Percentiles rank a stretch among this genome's conserved stretches.
Conservation (phyloP, 2,888 invertebrate species). For the Teinopalpus imperialis region DNA sequence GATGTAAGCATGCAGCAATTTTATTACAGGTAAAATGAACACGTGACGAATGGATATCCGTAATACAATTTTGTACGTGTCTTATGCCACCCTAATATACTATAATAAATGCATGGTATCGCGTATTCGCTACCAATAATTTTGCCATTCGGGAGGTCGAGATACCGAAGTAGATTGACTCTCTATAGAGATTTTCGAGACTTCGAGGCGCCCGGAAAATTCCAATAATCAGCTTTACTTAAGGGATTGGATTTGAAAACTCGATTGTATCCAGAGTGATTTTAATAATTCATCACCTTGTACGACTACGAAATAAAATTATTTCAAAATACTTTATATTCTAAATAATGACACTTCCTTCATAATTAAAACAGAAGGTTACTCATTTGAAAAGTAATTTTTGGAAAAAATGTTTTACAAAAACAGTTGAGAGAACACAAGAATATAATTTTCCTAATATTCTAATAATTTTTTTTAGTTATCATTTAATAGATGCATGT, state of each 20-base stretch:
- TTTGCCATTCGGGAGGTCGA: conserved; percentile 52
- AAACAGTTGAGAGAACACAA: no score
- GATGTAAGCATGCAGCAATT: no score
- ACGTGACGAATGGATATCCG: conserved; percentile 4
- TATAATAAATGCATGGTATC: conserved; percentile 64
- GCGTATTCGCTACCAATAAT: conserved; percentile 63
- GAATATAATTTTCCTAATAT: no score
- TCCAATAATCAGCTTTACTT: conserved; percentile 79
- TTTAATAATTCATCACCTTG: conserved; percentile 77
- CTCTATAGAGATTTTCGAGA: conserved; percentile 68
- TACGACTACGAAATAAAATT: conserved; percentile 45
- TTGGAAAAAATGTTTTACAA: no score
- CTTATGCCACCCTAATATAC: conserved; percentile 33
- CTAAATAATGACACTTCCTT: no score
- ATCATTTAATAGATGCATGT: no score
- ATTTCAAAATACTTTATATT: conserved; percentile 5
- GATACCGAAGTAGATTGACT: conserved; percentile 60
- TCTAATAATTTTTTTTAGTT: no score
- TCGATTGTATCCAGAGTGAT: conserved; percentile 74
- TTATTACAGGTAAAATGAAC: conserved; percentile 22
- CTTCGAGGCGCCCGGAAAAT: conserved; percentile 57
- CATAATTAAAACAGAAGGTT: no score
- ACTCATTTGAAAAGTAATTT: no score
- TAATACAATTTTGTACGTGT: conserved; percentile 25
- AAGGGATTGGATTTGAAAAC: conserved; percentile 76